Base-by-base conservation (phyloP, 1,140 invertebrate genomes). In the Babylonia areolata region DNA sequence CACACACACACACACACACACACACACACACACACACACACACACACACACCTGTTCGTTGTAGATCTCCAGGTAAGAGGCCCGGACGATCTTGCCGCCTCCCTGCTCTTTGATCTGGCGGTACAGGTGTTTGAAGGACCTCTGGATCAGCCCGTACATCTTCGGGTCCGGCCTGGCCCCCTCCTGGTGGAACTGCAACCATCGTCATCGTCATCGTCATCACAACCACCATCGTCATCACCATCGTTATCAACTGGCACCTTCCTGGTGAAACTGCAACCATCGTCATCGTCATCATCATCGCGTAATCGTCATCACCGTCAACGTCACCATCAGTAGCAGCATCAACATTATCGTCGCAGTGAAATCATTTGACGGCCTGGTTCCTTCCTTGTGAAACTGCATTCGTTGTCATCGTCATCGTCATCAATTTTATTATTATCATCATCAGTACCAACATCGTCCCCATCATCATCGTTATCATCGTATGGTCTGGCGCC, bases 31-130 rank as follows among this genome's bases (percentile, higher is more conserved):
- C 64, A 15, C 64, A 5, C n/a, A 6, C n/a, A 6, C 28, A 12
- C n/a, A 5, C n/a, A 11, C 6, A 12, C 77, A 54, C 87, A 94
- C 94, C 92, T 94, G 94, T 90, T 95, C 94, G 90, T 95, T 95
- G 87, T 95, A 95, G 42, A 95, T 93, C 88, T 95, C 94, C 75
- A 94, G 88, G 87, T 94, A 94, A 12, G 94, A 94, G 3, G 94
- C 94, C 83, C 90, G 85, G 5, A 95, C 90, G 39, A 91, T 89
- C 51, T 92, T 93, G 75, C 88, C 91, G 39, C 89, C 88, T n/a
- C 85, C 84, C 31, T 91, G 88, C 39, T 90, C 42, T 58, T 87
- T 87, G 28, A 94, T 78, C 81, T 90, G 90, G 23, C 90, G 78
- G 78, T 92, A 91, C 35, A 95, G 84, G 86, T 95, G 93, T 54